Evolutionary conservation across 53 echinoderm and acorn worm genomes (phyloP), one percentile per base, ranked within the genome.

Genomic region (Crossaster papposus): DNA sequence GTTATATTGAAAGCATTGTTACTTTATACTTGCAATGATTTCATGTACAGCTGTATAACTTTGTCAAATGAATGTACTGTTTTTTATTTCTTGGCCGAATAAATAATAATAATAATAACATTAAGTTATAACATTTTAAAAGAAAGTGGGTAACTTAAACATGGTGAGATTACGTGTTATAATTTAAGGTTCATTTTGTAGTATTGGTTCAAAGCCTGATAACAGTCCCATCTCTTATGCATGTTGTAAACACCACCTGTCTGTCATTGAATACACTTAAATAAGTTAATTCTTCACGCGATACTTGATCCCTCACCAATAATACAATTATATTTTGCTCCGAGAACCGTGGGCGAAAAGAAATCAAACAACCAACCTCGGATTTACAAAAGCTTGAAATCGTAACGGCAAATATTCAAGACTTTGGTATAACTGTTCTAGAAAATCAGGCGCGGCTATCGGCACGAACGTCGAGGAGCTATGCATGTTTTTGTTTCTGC

Each of bases 301-400:
- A 85, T 72, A 85, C 85, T 53, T 37, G 85, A 85, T 85, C 73
- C 53, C 9, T 71, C 17, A 20, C 23, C 72, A 52, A 71, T 72
- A 23, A 37, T 31, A 85, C 72, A 52, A 72, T 72, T 53, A 72
- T 72, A 70, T 85, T 71, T 85, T 72, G 5, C 85, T 72, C 24
- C 24, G 73, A 71, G 51, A 2, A 32, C 85, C 73, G 85, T 85
- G 73, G 85, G 85, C 73, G 73, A 82, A 72, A 78, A 71, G 14
- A 65, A 51, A 85, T 33, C 85, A 51, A 72, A 85, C 82, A 65
- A 23, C 30, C 30, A 53, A 55, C 72, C 54, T 30, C 14, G 30
- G 20, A 51, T 31, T 31, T 29, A 23, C n/a, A 78, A 52, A 81
- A 29, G 26, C 36, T 23, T 33, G 18, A 35, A 73, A 65, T 35